phyloP scores from a whole-genome alignment of 1,140 invertebrate species.

The Polyergus mexicanus region DNA sequence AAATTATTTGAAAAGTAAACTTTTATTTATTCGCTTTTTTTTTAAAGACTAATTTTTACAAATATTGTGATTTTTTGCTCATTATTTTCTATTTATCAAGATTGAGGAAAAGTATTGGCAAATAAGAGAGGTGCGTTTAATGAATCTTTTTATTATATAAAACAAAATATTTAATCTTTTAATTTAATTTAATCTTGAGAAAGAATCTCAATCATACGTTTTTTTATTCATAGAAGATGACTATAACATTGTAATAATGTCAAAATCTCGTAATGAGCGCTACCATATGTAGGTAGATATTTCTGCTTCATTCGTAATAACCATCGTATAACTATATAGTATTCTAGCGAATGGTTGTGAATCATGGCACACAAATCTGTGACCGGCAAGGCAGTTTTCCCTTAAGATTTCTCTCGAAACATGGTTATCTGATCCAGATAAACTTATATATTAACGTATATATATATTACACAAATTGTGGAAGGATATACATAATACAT shows the following conservation, averaged over 20 bases:
- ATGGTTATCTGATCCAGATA: slow-evolving; percentile 67
- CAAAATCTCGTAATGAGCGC: neutral
- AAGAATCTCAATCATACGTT: too few species aligned
- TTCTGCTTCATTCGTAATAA: neutral
- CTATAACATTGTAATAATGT: neutral
- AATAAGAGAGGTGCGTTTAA: too few species aligned
- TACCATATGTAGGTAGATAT: slow-evolving; percentile 53
- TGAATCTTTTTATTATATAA: too few species aligned
- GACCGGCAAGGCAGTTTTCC: slow-evolving; percentile 64
- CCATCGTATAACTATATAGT: neutral
- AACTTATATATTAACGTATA: slow-evolving; percentile 1
- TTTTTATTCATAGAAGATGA: too few species aligned
- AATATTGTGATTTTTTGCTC: too few species aligned
- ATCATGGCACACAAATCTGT: neutral
- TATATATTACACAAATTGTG: neutral
- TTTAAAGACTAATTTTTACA: too few species aligned
- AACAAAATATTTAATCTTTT: too few species aligned
- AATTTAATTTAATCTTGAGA: too few species aligned
- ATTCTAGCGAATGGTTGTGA: slow-evolving; percentile 22
- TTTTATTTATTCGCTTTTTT: neutral
- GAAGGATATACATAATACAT: neutral
- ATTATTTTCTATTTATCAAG: too few species aligned
- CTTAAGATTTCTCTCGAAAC: neutral
- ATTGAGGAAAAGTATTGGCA: too few species aligned
- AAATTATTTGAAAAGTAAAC: neutral